Evolutionary conservation across 2,888 invertebrate species (phyloP), one percentile per base, ranked within the genome.

Genomic region (Eupelmus urozonus): DNA sequence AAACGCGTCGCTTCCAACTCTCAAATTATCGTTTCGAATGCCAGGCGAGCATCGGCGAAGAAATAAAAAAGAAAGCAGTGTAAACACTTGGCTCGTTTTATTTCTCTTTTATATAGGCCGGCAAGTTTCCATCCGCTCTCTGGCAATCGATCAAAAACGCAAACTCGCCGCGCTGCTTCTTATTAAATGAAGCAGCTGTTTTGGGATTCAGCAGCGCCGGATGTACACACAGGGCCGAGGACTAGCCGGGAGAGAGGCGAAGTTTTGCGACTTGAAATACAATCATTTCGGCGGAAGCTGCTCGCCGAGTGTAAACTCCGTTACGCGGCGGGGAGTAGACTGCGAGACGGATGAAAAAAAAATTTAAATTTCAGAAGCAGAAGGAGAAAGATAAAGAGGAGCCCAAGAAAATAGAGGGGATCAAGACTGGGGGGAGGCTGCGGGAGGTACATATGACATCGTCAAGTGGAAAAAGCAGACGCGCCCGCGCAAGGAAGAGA

Each of bases 321-420:
- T 16, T 49, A 42, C 13, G 34, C 57, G 2, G 18, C n/a, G n/a
- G n/a, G n/a, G n/a, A n/a, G n/a, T n/a, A 45, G 9, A 13, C 27
- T 5, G 23, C n/a, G 1, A 7, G 23, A 27, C 11, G 72, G n/a
- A 13, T 1, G 59, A n/a, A 40, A 62, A 29, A n/a, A 71, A 66
- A 66, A 75, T 75, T 75, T 75, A 67, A 75, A 75, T 75, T 75
- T 60, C 75, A 75, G 60, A 53, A 75, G 60, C 67, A 60, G 59
- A 27, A 20, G 20, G 27, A 59, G 49, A 63, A 55, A 63, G 62
- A 53, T 60, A 63, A 51, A 62, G 18, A 53, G 42, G 23, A 29
- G n/a, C 27, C 4, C 13, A 25, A 34, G 65, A 34, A 66, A 66
- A 74, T 49, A 59, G 59, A 63, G 63, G 40, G 63, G 57, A 71